A percentile compares a stretch with the other conserved stretches of the same genome.
phyloP scores from a whole-genome alignment of 2,797 vertebrate genomes.

The Acropternis orthonyx region DNA sequence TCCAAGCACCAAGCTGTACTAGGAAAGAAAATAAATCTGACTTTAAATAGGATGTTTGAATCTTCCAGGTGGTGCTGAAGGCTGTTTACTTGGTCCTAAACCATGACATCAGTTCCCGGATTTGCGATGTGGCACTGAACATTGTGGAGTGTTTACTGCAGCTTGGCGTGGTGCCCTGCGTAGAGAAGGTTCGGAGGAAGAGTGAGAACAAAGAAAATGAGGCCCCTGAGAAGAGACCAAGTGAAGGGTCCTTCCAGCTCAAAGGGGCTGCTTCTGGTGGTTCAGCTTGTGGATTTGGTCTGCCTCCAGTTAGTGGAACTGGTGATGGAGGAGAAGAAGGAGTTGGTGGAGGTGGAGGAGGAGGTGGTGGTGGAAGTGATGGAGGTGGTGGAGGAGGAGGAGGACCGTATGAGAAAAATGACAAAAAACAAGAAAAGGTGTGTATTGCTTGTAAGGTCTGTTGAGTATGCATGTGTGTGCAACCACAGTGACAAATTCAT shows the following conservation, averaged over 20 bases:
- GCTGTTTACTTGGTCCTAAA: slow-evolving; percentile 93
- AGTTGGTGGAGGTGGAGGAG: slow-evolving; percentile 80
- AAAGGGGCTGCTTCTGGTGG: slow-evolving; percentile 78
- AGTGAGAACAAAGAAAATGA: slow-evolving; percentile 93
- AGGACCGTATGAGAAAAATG: slow-evolving; percentile 90
- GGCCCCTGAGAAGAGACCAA: slow-evolving; percentile 79
- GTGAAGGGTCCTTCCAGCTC: slow-evolving; percentile 84
- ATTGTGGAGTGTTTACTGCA: slow-evolving; percentile 97
- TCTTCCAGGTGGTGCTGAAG: slow-evolving; percentile 87
- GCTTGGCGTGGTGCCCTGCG: slow-evolving; percentile 90
- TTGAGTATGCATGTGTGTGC: not conserved
- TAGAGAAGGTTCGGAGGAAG: slow-evolving; percentile 88
- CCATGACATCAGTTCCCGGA: slow-evolving; percentile 95
- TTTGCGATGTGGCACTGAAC: slow-evolving; percentile 94
- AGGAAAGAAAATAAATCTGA: not conserved
- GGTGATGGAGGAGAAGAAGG: slow-evolving; percentile 82
- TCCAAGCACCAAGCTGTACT: not conserved
- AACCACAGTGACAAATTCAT: not conserved
- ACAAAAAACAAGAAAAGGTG: slow-evolving; percentile 90
- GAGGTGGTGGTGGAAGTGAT: slow-evolving; percentile 74
- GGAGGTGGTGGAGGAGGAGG: slow-evolving; percentile 84
- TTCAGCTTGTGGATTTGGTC: slow-evolving; percentile 77
- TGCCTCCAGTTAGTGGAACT: slow-evolving; percentile 73
- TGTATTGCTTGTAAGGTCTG: not conserved
- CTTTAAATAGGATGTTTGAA: not conserved